These are phyloP conservation scores for Anarhynchus alexandrinus DNA, from an alignment of 2,113 vertebrate species.

Conservation along the genomic window DNA sequence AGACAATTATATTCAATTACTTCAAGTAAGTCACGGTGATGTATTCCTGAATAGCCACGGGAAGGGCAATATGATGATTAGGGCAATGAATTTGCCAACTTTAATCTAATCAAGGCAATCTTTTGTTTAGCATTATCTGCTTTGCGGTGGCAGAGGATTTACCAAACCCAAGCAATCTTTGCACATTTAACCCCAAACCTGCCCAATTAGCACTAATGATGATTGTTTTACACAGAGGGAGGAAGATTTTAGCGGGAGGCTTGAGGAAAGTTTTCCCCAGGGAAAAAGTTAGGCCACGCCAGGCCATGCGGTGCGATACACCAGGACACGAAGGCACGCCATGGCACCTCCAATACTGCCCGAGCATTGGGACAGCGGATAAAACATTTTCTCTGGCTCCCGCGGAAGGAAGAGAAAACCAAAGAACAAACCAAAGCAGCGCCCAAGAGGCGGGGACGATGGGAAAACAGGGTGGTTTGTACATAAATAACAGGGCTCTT, in stretches of 20 bases:
- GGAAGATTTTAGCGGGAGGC: background rate
- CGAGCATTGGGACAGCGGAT: background rate
- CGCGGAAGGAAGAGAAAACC: background rate
- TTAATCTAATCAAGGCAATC: constrained; percentile 57
- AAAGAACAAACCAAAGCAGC: background rate
- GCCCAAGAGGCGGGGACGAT: background rate
- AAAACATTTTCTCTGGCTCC: background rate
- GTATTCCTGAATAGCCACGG: constrained; percentile 44
- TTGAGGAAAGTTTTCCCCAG: background rate
- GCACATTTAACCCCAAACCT: constrained; percentile 50
- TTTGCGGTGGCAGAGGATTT: constrained; percentile 58
- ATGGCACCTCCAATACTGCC: background rate
- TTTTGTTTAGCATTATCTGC: constrained; percentile 56
- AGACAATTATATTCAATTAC: constrained; percentile 70
- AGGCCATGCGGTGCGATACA: rapidly evolving
- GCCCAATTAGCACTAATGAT: constrained; percentile 4
- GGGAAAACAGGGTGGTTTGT: background rate
- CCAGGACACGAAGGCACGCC: rapidly evolving
- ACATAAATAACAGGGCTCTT: background rate
- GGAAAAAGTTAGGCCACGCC: background rate
- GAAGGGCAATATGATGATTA: constrained; percentile 51
- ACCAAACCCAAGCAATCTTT: constrained; percentile 49
- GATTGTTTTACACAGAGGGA: background rate
- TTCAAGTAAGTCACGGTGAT: constrained; percentile 57
- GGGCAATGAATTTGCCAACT: constrained; percentile 58